These are phyloP conservation scores for Holcopasites calliopsidis DNA, from an alignment of 1,140 invertebrate species.

Conservation along the genomic window DNA sequence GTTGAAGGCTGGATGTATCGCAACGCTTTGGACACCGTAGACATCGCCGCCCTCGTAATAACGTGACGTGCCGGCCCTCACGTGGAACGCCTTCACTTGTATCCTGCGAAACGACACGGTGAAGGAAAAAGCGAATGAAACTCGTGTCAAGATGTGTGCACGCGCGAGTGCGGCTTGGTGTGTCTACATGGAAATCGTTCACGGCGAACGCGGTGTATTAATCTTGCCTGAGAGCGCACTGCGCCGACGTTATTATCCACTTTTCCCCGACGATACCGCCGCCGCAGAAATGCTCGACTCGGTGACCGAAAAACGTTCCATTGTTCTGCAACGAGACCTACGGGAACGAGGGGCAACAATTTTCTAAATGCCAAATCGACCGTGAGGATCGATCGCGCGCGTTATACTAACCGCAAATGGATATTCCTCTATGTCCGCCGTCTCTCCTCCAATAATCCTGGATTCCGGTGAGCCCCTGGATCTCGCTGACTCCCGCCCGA, in stretches of 20 bases:
- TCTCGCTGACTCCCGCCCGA: constrained; percentile 8
- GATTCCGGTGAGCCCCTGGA: neutral
- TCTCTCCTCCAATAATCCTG: constrained; percentile 80
- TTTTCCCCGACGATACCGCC: constrained; percentile 76
- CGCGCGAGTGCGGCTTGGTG: too few relatives aligned
- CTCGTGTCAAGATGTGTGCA: neutral
- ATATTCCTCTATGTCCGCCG: constrained; percentile 78
- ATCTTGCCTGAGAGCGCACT: constrained; percentile 51
- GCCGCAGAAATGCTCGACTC: constrained; percentile 78
- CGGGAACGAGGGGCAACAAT: constrained; percentile 30
- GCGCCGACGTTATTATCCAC: constrained; percentile 79
- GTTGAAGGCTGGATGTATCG: constrained; percentile 61
- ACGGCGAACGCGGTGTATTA: constrained; percentile 22
- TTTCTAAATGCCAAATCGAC: constrained; percentile 49
- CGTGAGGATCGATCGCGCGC: constrained; percentile 44
- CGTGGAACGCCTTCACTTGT: constrained; percentile 49
- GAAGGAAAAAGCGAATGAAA: neutral
- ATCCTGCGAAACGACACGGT: constrained; percentile 19
- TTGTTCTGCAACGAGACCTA: constrained; percentile 69
- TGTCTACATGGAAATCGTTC: neutral
- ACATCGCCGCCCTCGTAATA: constrained; percentile 55
- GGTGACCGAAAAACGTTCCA: constrained; percentile 68
- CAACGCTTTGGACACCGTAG: constrained; percentile 45
- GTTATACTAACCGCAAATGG: constrained; percentile 80
- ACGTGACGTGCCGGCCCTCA: constrained; percentile 48